Evolutionary conservation across 2,888 invertebrate species (phyloP).

Genomic region (Harpalus rufipes): DNA sequence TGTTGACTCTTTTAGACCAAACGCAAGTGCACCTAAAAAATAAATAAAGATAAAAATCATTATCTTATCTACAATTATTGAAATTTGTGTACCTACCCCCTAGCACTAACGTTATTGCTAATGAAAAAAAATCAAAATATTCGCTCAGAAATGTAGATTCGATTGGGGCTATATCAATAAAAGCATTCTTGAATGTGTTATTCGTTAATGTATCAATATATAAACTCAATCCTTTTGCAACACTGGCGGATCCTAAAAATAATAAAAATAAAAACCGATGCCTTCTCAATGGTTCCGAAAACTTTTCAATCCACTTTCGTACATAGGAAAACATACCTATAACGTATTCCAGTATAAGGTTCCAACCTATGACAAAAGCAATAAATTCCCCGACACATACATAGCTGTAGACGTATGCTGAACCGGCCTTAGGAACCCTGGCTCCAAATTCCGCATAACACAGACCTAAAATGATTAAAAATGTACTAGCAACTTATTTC

Average conservation of each 20-base stretch:
- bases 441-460: constrained; percentile 96
- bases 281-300: no score
- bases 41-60: no score
- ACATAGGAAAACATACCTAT: constrained; percentile 81
- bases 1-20: constrained; percentile 94
- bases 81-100: constrained; percentile 82
- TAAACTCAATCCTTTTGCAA: constrained; percentile 87
- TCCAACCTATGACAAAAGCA: constrained; percentile 96
- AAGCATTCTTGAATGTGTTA: constrained; percentile 82
- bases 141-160: constrained; percentile 82
- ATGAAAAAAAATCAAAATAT: constrained; percentile 89
- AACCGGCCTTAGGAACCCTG: constrained; percentile 92
- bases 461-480: constrained; percentile 80
- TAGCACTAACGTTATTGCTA: constrained; percentile 84
- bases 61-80: no score
- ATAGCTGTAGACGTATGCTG: constrained; percentile 96
- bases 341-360: constrained; percentile 92
- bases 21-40: constrained; percentile 84
- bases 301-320: no score
- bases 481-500: no score
- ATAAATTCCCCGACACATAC: constrained; percentile 95
- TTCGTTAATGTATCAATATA: constrained; percentile 86
- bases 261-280: no score
- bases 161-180: constrained; percentile 83
- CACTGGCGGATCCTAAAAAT: constrained; percentile 86